phyloP scores from a whole-genome alignment of 2,113 vertebrate species.

The Anthoscopus minutus region DNA sequence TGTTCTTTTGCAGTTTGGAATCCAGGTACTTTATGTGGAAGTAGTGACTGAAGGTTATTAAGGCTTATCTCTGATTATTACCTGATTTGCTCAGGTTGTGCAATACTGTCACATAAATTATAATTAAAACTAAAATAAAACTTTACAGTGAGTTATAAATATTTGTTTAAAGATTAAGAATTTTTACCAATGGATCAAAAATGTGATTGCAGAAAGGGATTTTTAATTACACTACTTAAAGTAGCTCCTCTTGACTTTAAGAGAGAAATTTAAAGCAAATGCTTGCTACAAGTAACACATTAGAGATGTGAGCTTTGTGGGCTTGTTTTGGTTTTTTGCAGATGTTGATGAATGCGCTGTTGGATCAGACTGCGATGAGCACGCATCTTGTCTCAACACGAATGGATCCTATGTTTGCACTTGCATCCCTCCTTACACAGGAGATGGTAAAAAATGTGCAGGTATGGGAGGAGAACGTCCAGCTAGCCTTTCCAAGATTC shows the following conservation, averaged over 20 bases:
- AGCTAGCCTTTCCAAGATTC: neutral
- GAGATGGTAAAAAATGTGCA: constrained; percentile 91
- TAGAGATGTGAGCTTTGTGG: neutral
- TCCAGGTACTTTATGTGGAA: neutral
- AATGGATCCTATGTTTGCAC: constrained; percentile 90
- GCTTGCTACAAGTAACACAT: neutral
- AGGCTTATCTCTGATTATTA: neutral
- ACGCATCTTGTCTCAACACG: constrained; percentile 89
- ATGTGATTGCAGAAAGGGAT: neutral
- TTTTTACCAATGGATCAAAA: neutral
- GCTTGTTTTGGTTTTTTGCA: constrained; percentile 32
- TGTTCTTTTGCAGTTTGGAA: neutral
- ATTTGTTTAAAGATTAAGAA: neutral
- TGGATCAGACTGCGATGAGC: constrained; percentile 86
- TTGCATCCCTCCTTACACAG: constrained; percentile 84
- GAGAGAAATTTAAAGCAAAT: neutral
- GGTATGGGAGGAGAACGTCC: constrained; percentile 68
- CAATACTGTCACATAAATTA: neutral
- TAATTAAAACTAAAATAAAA: neutral
- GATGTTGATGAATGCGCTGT: constrained; percentile 95
- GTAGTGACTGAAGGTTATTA: neutral
- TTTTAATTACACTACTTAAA: neutral
- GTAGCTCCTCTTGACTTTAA: neutral
- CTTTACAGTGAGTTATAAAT: neutral
- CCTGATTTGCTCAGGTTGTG: neutral